Evolutionary conservation across 1,140 invertebrate species (phyloP), one percentile per base, ranked within the genome.

Genomic region (Bombus waltoni): DNA sequence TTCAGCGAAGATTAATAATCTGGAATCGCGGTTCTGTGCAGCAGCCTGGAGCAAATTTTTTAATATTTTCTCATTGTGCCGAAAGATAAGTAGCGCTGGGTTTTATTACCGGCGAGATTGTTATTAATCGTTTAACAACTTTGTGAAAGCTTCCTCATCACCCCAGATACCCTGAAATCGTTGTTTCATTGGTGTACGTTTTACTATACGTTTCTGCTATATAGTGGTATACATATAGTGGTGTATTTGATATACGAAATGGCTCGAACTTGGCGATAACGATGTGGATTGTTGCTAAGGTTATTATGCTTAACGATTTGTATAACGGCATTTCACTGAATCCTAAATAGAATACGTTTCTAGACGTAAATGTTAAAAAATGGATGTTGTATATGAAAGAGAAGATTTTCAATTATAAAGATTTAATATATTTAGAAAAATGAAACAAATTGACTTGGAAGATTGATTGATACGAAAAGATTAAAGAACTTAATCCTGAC

Each of bases 81-180:
- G 38, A 25, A 66, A n/a, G 35, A 11, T 76, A 76, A 62, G 75
- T 62, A 77, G 75, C 38, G 28, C 11, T 11, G 28, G 13, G 38
- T 65, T 78, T 78, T 66, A 78, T 78, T 78, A 78, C 75, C 57
- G 59, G 6, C 28, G 25, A 40, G 1, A 78, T 65, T 78, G 35
- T 78, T 78, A 78, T 78, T 78, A 78, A 78, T 78, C 57, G 75
- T 42, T 65, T 9, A 32, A 3, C 25, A 59, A 66, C 9, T 65
- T 40, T 40, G 57, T 25, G 9, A 62, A 66, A 78, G 57, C 10
- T 62, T 32, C 5, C 28, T 42, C 42, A 59, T 28, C 40, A 40
- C 10, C 28, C 6, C 11, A 59, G 8, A 76, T 57, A 5, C 1
- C 9, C 10, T 25, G 22, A 8, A 57, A 32, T 28, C 13, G n/a